Base-by-base conservation (phyloP, 2,797 vertebrate species). In the Propithecus perrieri region DNA sequence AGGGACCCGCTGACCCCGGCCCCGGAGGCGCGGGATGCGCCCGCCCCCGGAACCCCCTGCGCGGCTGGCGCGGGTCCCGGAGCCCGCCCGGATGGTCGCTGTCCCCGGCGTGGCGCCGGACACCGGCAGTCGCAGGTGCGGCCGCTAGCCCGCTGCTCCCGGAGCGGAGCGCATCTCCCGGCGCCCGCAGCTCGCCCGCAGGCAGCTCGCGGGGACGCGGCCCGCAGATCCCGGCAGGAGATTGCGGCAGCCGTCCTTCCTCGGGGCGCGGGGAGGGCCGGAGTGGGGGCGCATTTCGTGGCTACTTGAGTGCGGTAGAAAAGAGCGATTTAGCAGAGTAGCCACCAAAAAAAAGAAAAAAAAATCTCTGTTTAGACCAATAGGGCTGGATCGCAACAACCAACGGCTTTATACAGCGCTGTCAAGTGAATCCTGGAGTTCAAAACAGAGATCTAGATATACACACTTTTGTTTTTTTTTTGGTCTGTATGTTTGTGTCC, bases 121-220 rank as follows among this genome's bases (percentile, higher is more conserved):
- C 83, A 6, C 4, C 38, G 14, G 83, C 67, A 0, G 84, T 9
- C 18, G 74, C 96, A 95, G 92, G 92, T 95, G 97, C 86, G 15
- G 72, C 38, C 11, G 50, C 75, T 50, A 1, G 20, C 18, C 30
- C 9, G 48, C 88, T 8, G 74, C 74, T 7, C 78, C 81, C 1
- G 2, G 4, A n/a, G 88, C 74, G 0, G 53, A 46, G 83, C 20
- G 41, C 53, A 1, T 86, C 57, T 33, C 18, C 57, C 30, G 0
- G 59, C 63, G 35, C 12, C 69, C 48, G 53, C 50, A 4, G 46
- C n/a, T 20, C 57, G 63, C 86, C 63, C 20, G 53, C 91, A 10
- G 26, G 89, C 92, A 7, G 69, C 88, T 61, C 26, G 28, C 1
- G 3, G 61, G 38, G 59, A 43, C 26, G 33, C 63, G 57, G 75